These are phyloP conservation scores for Rhingia campestris DNA, from an alignment of 2,888 invertebrate genomes.

Conservation along the genomic window DNA sequence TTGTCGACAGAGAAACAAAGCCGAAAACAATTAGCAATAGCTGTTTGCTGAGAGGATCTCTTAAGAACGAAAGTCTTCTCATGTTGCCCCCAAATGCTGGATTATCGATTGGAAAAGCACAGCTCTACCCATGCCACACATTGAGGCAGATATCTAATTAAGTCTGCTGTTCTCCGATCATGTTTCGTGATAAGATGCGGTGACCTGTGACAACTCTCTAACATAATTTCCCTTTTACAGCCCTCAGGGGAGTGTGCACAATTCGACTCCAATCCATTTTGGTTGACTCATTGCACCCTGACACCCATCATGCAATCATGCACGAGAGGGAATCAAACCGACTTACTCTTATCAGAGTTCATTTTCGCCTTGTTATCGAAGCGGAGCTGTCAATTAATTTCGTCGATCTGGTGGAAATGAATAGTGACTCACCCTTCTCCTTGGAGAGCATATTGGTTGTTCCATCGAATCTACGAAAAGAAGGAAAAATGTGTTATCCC, in stretches of 20 bases:
- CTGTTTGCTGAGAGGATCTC: conserved; percentile 41
- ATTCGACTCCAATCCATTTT: conserved; percentile 25
- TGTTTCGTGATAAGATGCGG: conserved; percentile 29
- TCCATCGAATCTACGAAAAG: conserved; percentile 19
- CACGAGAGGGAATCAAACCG: conserved; percentile 28
- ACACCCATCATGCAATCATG: conserved; percentile 62
- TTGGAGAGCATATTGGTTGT: conserved; percentile 20
- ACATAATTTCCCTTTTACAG: conserved; percentile 62
- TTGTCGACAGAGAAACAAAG: conserved; percentile 54
- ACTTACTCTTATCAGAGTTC: conserved; percentile 50
- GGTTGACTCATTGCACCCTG: conserved; percentile 69
- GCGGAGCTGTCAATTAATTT: conserved; percentile 70
- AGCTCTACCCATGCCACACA: background rate
- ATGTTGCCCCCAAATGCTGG: conserved; percentile 1
- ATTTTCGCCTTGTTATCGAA: conserved; percentile 36
- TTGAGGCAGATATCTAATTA: conserved; percentile 55
- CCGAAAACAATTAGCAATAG: conserved; percentile 68
- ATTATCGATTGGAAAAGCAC: conserved; percentile 46
- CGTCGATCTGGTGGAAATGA: conserved; percentile 33
- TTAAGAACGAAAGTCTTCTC: conserved; percentile 18
- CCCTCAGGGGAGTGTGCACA: conserved; percentile 29
- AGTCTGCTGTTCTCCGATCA: conserved; percentile 30
- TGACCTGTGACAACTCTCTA: conserved; percentile 55
- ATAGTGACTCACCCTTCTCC: conserved; percentile 58
- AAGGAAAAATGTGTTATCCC: conserved; percentile 58